Base-by-base conservation (phyloP, 2,113 vertebrate genomes). In the Amphiprion ocellaris region DNA sequence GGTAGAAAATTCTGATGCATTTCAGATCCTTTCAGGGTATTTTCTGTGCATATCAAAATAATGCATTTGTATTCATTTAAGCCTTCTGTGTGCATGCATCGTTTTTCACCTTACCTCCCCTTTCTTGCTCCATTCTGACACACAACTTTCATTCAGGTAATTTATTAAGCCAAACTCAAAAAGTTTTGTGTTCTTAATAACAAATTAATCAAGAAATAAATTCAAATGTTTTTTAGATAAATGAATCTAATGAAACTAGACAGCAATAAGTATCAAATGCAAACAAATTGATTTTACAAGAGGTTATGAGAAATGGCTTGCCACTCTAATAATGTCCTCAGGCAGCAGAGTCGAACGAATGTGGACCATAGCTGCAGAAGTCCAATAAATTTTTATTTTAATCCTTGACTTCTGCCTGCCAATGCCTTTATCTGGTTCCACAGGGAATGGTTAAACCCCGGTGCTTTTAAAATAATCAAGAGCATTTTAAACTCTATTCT, bases 401-500 rank as follows among this genome's bases (percentile, higher is more conserved):
- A 54, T 79, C 63, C 21, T 63, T 47, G 23, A 33, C 52, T 74
- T 81, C 77, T 77, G 64, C 59, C 33, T 64, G 67, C 63, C 58
- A 46, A 26, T 46, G 54, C 55, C 17, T 55, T 74, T 68, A 37
- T 59, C 16, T 53, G 75, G 55, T 37, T 37, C 61, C 47, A 66
- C 53, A 15, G 76, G 39, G 72, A 69, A 55, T 28, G 21, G 76
- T 74, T 69, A 52, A 79, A 85, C 62, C 62, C 55, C 4, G 4
- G 54, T 65, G 77, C 61, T 89, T 75, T 59, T 24, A 74, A 82
- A 80, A 73, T 67, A 83, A 86, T 80, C 73, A 73, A 71, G 17
- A 23, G 65, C 84, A 67, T 88, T 85, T 86, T 33, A 82, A 89
- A 82, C 50, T 82, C 73, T 83, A 84, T 84, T 86, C 59, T 59